Base-by-base conservation (phyloP, 2,113 vertebrate species). In the Deroptyus accipitrinus region DNA sequence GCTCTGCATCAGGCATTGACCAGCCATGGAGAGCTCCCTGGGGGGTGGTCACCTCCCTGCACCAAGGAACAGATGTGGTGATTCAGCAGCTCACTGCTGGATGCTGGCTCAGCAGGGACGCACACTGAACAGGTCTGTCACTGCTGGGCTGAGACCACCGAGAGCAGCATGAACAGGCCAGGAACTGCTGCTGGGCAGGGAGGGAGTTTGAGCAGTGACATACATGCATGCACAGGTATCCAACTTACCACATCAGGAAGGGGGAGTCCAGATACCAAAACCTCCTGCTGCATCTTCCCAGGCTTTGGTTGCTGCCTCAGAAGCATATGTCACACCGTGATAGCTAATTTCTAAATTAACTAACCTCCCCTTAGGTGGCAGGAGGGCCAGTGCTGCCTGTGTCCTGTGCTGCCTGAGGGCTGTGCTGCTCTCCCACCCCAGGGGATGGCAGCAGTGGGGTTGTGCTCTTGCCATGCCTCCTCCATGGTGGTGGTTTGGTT, bases 351-450 rank as follows among this genome's bases (percentile, higher is more conserved):
- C 37, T 69, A 27, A 57, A 51, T 62, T 69, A 79, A 64, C 17
- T 0, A 2, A 22, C 49, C 66, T 27, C 57, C 54, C 31, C 11
- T 31, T 24, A 25, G 42, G 39, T 8, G 51, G 75, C 52, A 61
- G 68, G 22, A 61, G 33, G n/a, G 33, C 41, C 30, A 30, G 30
- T 1, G 7, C 19, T 79, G 35, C 55, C 44, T 24, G 23, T 27
- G 39, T 83, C 33, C 46, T 62, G 33, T 14, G 20, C 27, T 0
- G 0, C 11, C 11, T 67, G 55, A 42, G 78, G 30, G 23, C 52
- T 67, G 25, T 69, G 44, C 80, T 74, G 64, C 73, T 70, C 33
- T 52, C 69, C 39, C 0, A 1, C 42, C 24, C 20, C 0, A 2
- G 8, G 7, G 19, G 39, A 24, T 5, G 9, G 44, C 88, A 82